Base-by-base conservation (phyloP, 2,113 vertebrate species). In the Petromus typicus region DNA sequence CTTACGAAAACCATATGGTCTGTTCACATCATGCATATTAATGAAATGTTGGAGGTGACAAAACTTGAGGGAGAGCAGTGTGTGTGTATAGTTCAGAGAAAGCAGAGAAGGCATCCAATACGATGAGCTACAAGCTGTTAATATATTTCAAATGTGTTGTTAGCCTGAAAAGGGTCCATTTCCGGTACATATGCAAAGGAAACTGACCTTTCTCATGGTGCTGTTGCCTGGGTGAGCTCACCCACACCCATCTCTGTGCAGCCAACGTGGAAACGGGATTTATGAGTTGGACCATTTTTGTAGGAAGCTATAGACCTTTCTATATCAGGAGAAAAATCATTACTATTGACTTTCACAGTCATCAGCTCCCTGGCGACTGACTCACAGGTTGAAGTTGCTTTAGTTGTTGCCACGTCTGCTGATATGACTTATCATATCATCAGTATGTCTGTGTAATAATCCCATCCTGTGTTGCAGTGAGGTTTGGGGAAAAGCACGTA, bases 121-220 rank as follows among this genome's bases (percentile, higher is more conserved):
- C 32, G 5, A 76, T 91, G 94, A 97, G 96, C 95, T 97, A 97
- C 97, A 98, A 98, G 97, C 96, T 98, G 97, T 93, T 98, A 98
- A 98, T 98, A 73, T 78, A 84, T 98, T 98, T 98, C 98, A 98
- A 97, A 98, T 98, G 98, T 96, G 96, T 54, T 51, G 92, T 95
- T 79, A 92, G 93, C 90, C 95, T 61, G 13, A 94, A 98, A 84
- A 96, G 22, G 95, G 45, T 96, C 92, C 95, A 95, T 96, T 32
- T n/a, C 96, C 92, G 90, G 92, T 96, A 94, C 23, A 67, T 40
- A 82, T 93, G 94, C 79, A 80, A 64, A 90, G 95, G 59, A 86
- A 64, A 78, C 78, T 79, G 95, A 75, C 92, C 94, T 95, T 97
- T 96, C 96, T 90, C 91, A 91, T 3, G n/a, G 20, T 37, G 71